Conservation (phyloP, 2,888 invertebrate genomes). For the Aplocera efformata region DNA sequence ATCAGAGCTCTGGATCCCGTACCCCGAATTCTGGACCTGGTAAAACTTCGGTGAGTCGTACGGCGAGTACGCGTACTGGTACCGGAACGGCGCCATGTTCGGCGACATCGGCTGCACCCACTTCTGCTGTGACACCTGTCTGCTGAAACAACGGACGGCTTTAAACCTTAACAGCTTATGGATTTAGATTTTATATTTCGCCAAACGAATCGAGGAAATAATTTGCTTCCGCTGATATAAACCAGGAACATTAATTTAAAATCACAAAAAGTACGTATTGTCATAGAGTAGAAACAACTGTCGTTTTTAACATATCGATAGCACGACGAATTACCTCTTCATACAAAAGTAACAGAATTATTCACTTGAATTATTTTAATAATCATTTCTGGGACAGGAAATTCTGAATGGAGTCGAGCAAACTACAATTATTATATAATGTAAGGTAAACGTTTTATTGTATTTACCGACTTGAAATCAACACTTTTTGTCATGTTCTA, state of each 20-base stretch:
- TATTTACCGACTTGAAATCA: too few relatives aligned
- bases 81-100: constrained; percentile 62
- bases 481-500: too few relatives aligned
- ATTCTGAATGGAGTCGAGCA: too few relatives aligned
- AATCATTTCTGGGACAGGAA: too few relatives aligned
- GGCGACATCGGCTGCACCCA: constrained; percentile 63
- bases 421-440: too few relatives aligned
- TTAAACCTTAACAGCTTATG: constrained; percentile 1
- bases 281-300: constrained; percentile 27
- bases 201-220: constrained; percentile 2
- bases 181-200: too few relatives aligned
- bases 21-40: constrained; percentile 53
- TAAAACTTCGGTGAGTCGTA: constrained; percentile 70
- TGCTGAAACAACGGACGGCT: constrained; percentile 44
- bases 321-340: too few relatives aligned
- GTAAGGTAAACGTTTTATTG: too few relatives aligned
- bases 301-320: constrained; percentile 19
- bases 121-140: constrained; percentile 57
- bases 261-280: constrained; percentile 21
- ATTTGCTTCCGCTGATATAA: constrained; percentile 18
- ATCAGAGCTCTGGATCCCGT: constrained; percentile 45
- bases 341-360: too few relatives aligned
- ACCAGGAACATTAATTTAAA: constrained; percentile 26
- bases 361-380: too few relatives aligned
- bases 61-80: constrained; percentile 68